phyloP scores from a whole-genome alignment of 2,888 invertebrate genomes.

The Neria commutata region DNA sequence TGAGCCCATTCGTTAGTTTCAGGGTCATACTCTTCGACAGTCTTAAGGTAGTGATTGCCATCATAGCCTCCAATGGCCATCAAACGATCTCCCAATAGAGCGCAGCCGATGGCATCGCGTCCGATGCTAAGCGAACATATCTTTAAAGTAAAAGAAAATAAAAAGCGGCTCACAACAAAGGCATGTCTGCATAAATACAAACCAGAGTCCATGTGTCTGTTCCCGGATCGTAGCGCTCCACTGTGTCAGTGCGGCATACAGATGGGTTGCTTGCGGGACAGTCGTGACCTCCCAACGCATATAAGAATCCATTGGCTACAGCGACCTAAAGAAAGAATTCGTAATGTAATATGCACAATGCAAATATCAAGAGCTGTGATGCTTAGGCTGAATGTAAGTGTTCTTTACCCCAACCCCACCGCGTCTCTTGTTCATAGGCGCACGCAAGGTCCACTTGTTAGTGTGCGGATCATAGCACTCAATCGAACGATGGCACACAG shows the following conservation, averaged over 20 bases:
- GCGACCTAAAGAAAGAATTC: slow-evolving; percentile 65
- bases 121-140: slow-evolving; percentile 82
- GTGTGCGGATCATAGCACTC: slow-evolving; percentile 82
- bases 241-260: slow-evolving; percentile 84
- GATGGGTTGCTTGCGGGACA: slow-evolving; percentile 87
- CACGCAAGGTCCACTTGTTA: slow-evolving; percentile 80
- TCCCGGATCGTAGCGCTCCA: slow-evolving; percentile 81
- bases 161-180: slow-evolving; percentile 45
- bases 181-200: slow-evolving; percentile 11
- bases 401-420: slow-evolving; percentile 84
- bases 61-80: slow-evolving; percentile 89
- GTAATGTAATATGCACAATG: neutral
- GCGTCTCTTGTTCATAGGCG: slow-evolving; percentile 84
- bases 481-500: slow-evolving; percentile 86
- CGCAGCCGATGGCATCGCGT: slow-evolving; percentile 87
- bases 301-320: slow-evolving; percentile 85
- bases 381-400: neutral
- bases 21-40: slow-evolving; percentile 90
- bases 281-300: slow-evolving; percentile 93
- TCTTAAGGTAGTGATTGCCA: slow-evolving; percentile 83
- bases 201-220: slow-evolving; percentile 86
- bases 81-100: slow-evolving; percentile 77
- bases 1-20: slow-evolving; percentile 79
- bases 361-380: neutral
- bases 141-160: slow-evolving; percentile 63